Base-by-base conservation (phyloP, 2,113 vertebrate genomes). In the Camelus bactrianus region DNA sequence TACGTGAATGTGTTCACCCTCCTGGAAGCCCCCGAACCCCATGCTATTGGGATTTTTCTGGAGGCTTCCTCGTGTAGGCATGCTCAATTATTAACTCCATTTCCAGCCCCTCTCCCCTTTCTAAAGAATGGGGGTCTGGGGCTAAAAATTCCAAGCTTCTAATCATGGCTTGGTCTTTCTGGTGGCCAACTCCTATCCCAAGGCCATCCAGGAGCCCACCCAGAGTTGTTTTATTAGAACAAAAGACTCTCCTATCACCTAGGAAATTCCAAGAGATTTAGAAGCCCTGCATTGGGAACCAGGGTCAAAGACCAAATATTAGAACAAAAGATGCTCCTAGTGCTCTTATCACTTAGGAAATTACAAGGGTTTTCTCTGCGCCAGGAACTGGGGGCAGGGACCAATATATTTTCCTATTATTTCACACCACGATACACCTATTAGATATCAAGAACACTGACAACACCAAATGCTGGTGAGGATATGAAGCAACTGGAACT, bases 261-360 rank as follows among this genome's bases (percentile, higher is more conserved):
- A 87, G 65, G 56, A 87, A 80, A 92, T 80, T 72, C 89, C 54
- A 80, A 81, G 32, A 52, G 88, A 77, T 69, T 77, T 85, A 77
- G 48, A 30, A 91, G 75, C 46, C 28, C 28, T 86, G 48, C 16
- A 48, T 86, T 35, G 64, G 81, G 64, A 79, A 62, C 54, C 8
- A 14, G 64, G 32, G 46, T 65, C 65, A 95, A 91, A 95, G 65
- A 81, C 58, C 56, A 95, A 56, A 48, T 92, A 95, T 80, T 35
- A 81, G 48, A 92, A 92, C 54, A 65, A 48, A 83, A 73, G 82
- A 95, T 72, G 81, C 42, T 79, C 24, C 62, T 28, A 54, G 64
- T 20, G 54, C 11, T 85, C 32, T 60, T 46, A 80, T 46, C 46
- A 42, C 32, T 48, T 70, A 62, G 64, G 54, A 77, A 91, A 95